A percentile compares a stretch with the other conserved stretches of the same genome.
These are phyloP conservation scores for Rhinopomastus cyanomelas DNA, from an alignment of 2,113 vertebrate species.

Conservation along the genomic window DNA sequence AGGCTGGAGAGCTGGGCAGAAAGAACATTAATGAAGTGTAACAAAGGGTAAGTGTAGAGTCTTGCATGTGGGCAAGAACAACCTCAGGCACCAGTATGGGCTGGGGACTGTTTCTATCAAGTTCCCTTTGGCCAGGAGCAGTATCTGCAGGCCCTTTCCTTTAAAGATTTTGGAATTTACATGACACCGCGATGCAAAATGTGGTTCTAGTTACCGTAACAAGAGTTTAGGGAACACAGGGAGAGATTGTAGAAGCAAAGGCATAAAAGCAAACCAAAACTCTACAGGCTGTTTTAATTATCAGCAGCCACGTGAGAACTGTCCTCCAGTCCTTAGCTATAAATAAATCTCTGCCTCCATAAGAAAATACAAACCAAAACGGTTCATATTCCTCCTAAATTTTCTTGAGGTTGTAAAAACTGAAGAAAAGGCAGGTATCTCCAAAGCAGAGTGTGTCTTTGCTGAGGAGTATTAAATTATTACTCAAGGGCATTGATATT, in stretches of 20 bases:
- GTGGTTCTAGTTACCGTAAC: conserved; percentile 72
- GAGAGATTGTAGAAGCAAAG: conserved; percentile 40
- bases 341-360: conserved; percentile 67
- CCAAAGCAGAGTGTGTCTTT: conserved; percentile 16
- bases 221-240: conserved; percentile 47
- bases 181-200: conserved; percentile 69
- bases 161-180: conserved; percentile 69
- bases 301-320: conserved; percentile 67
- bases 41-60: too few species aligned
- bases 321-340: conserved; percentile 61
- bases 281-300: conserved; percentile 71
- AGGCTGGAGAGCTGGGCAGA: too few species aligned
- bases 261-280: conserved; percentile 66
- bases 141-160: conserved; percentile 34
- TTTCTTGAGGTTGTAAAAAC: conserved; percentile 44
- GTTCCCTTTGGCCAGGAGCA: background rate
- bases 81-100: too few species aligned
- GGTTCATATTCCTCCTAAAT: conserved; percentile 37
- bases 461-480: conserved; percentile 2
- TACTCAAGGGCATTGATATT: conserved; percentile 10
- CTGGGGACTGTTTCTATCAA: conserved; percentile 38
- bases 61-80: too few species aligned
- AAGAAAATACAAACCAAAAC: conserved; percentile 52
- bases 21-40: too few species aligned
- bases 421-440: conserved; percentile 48